Evolutionary conservation across 1,140 invertebrate genomes (phyloP).

Genomic region (Anadara kagoshimensis): DNA sequence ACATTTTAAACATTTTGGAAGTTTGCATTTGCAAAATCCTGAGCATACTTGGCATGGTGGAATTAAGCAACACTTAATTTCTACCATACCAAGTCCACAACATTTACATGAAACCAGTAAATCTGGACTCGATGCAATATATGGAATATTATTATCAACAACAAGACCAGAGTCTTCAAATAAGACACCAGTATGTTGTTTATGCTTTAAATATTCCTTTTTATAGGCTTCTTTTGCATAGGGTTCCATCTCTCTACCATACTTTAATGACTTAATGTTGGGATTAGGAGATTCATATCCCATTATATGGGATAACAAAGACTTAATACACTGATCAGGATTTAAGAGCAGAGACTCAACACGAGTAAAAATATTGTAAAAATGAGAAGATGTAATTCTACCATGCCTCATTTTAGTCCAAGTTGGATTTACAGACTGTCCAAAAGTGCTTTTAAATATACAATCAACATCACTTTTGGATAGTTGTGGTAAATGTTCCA

Average conservation of each 20-base stretch:
- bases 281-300: constrained; percentile 7
- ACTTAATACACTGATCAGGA: constrained; percentile 1
- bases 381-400: constrained; percentile 2
- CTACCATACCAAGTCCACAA: too few relatives aligned
- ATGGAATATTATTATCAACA: too few relatives aligned
- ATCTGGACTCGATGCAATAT: too few relatives aligned
- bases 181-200: too few relatives aligned
- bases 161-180: too few relatives aligned
- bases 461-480: not conserved
- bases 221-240: constrained; percentile 2
- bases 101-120: too few relatives aligned
- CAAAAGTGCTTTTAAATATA: not conserved
- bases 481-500: not conserved
- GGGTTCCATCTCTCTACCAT: constrained; percentile 19
- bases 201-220: constrained; percentile 19
- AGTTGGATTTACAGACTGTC: not conserved
- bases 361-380: constrained; percentile 1
- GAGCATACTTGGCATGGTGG: constrained; percentile 10
- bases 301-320: not conserved
- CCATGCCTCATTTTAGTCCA: not conserved
- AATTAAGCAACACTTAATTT: constrained; percentile 21
- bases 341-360: not conserved
- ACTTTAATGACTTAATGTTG: constrained; percentile 7
- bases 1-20: too few relatives aligned
- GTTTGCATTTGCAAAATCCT: constrained; percentile 25